Evolutionary conservation across 2,797 vertebrate species (phyloP), one percentile per base, ranked within the genome.

Genomic region (Clarias pachynema): DNA sequence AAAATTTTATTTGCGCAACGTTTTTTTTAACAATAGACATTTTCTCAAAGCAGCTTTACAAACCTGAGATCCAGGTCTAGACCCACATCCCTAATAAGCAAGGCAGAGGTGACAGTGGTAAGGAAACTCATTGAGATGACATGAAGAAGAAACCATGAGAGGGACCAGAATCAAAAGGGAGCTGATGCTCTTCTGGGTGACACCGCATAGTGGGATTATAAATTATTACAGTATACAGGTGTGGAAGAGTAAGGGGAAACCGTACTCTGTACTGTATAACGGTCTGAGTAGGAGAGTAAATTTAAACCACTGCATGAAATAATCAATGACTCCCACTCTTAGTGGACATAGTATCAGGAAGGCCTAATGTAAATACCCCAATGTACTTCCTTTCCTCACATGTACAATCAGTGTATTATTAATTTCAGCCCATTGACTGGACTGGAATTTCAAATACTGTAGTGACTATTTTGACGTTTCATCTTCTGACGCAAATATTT

Each of bases 161-260:
- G 60, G 31, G 3, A 62, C 31, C 75, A 62, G 75, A 65, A 80
- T 80, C 40, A 65, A 80, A 80, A 49, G 37, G 40, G 78, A 29
- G 20, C 60, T 65, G 60, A 65, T 65, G 34, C 37, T 80, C 12
- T 80, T 80, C 78, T 65, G n/a, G 6, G 60, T 66, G 78, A 80
- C 78, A 80, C 60, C 16, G 16, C 16, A 80, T 80, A 80, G 78
- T 26, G 34, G 78, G 37, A 80, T 80, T 65, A 66, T 80, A 80
- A 80, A 80, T 80, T 79, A 79, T 79, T 80, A 65, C 60, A 65
- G 78, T 80, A 66, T 16, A 80, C 78, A 53, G 78, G 60, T 80
- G 60, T 49, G 29, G 60, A 65, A 16, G 37, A 49, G 78, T 26
- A 80, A 65, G 65, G 40, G 78, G 37, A 80, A 63, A 65, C 78